phyloP scores from a whole-genome alignment of 2,888 invertebrate genomes.

The Carpatolechia fugitivella region DNA sequence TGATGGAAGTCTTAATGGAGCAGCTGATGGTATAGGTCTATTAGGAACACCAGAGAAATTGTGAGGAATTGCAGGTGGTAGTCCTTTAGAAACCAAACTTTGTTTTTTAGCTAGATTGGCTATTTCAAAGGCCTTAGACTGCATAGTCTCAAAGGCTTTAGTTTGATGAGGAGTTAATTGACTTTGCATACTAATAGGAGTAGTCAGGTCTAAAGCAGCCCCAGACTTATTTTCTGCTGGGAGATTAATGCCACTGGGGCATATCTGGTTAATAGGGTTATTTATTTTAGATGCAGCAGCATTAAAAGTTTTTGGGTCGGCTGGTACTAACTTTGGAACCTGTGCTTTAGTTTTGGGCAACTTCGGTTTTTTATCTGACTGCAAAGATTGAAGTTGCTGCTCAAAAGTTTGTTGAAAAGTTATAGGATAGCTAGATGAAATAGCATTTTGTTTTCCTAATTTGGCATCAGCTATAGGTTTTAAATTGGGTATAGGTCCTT shows the following conservation, averaged over 20 bases:
- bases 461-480: constrained; percentile 75
- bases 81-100: constrained; percentile 54
- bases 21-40: constrained; percentile 44
- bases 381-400: constrained; percentile 66
- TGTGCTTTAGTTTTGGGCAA: constrained; percentile 66
- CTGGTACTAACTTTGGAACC: constrained; percentile 69
- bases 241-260: constrained; percentile 29
- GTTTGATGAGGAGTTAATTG: constrained; percentile 65
- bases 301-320: constrained; percentile 62
- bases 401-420: constrained; percentile 77
- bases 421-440: constrained; percentile 53
- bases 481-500: constrained; percentile 72
- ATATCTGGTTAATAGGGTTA: constrained; percentile 44
- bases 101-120: constrained; percentile 75
- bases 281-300: constrained; percentile 52
- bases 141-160: constrained; percentile 74
- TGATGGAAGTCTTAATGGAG: constrained; percentile 58
- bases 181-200: constrained; percentile 64
- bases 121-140: constrained; percentile 48
- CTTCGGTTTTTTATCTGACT: constrained; percentile 68
- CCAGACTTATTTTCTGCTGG: constrained; percentile 53
- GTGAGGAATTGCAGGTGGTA: constrained; percentile 49
- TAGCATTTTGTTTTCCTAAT: constrained; percentile 59
- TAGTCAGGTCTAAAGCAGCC: constrained; percentile 70
- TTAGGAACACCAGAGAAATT: constrained; percentile 51